Percentiles rank a stretch among this genome's conserved stretches.
Conservation (phyloP, 37 sponge, comb jelly and placozoan species). For the Aphrocallistes beatrix region DNA sequence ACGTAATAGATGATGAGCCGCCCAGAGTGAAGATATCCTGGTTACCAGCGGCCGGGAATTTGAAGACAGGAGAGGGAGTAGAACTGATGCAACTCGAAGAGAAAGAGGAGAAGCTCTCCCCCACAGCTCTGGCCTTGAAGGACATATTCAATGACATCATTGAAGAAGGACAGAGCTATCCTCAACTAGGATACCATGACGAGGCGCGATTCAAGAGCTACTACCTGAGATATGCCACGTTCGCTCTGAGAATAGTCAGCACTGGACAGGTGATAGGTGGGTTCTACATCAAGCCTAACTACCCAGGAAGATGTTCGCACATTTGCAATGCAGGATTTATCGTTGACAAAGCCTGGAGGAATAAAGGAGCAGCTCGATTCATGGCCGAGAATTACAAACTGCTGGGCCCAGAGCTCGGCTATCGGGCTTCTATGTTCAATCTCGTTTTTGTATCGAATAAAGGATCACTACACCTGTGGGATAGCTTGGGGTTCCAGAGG, state of each 20-base stretch:
- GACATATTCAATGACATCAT: conserved; percentile 19
- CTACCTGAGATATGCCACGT: not conserved
- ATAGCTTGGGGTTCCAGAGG: not conserved
- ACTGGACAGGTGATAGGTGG: not conserved
- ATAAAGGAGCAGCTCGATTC: not conserved
- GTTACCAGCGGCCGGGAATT: not conserved
- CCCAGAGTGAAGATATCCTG: not conserved
- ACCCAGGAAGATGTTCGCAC: not conserved
- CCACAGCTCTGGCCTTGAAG: not conserved
- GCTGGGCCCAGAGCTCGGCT: not conserved
- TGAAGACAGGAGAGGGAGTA: not conserved
- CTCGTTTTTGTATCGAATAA: not conserved
- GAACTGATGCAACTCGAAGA: not conserved
- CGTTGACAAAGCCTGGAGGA: not conserved
- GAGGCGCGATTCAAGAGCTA: not conserved
- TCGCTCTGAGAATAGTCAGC: not conserved
- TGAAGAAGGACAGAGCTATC: not conserved
- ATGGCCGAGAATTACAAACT: not conserved
- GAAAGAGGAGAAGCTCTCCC: not conserved
- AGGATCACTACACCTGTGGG: conserved; percentile 1
- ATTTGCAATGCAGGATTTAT: not conserved
- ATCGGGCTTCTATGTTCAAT: not conserved
- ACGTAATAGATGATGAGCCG: not conserved
- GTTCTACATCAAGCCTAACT: conserved; percentile 12
- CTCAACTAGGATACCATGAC: not conserved